These are phyloP conservation scores for Galemys pyrenaicus DNA, from an alignment of 2,113 vertebrate species.

Conservation along the genomic window DNA sequence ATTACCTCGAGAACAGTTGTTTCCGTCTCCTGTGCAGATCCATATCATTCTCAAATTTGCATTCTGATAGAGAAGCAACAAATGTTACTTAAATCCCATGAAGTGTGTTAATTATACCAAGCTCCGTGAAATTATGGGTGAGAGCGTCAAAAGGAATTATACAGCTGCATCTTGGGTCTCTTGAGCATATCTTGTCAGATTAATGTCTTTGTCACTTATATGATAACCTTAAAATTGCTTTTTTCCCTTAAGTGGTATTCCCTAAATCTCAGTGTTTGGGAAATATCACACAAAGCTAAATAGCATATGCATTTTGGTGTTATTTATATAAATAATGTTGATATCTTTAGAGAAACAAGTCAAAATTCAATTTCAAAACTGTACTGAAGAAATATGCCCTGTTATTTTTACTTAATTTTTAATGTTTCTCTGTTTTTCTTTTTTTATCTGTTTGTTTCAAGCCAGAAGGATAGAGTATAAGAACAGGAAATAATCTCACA, in stretches of 20 bases:
- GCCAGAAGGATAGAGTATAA: neutral
- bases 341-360: conserved; percentile 73
- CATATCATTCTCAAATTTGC: conserved; percentile 85
- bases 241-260: conserved; percentile 81
- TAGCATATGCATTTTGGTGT: conserved; percentile 64
- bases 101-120: conserved; percentile 86
- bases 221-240: conserved; percentile 84
- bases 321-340: conserved; percentile 80
- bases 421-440: conserved; percentile 40
- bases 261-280: conserved; percentile 68
- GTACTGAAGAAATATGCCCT: conserved; percentile 62
- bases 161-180: conserved; percentile 75
- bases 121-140: conserved; percentile 80
- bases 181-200: conserved; percentile 83
- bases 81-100: conserved; percentile 84
- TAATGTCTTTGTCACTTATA: conserved; percentile 84
- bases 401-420: conserved; percentile 61
- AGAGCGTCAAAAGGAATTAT: conserved; percentile 80
- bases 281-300: conserved; percentile 74
- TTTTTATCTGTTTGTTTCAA: neutral
- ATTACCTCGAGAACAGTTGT: conserved; percentile 84
- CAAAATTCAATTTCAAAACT: conserved; percentile 69
- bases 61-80: conserved; percentile 84
- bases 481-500: neutral
- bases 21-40: conserved; percentile 79